Conservation (phyloP, 2,113 vertebrate genomes). For the Xenopus laevis region DNA sequence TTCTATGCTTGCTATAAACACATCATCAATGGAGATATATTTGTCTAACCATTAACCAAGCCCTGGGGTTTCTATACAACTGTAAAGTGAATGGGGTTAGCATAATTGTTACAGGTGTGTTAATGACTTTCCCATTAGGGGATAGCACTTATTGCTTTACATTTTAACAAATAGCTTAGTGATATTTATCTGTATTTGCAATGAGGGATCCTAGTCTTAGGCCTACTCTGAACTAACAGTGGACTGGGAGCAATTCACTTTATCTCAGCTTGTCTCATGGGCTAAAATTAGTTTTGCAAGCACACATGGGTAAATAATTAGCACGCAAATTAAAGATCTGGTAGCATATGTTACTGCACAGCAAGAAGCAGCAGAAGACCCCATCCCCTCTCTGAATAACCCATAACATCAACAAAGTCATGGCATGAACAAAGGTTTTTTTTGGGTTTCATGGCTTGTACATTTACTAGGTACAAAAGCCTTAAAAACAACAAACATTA, state of each 20-base stretch:
- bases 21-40: no score
- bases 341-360: not conserved
- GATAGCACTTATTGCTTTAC: no score
- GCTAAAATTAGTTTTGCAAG: not conserved
- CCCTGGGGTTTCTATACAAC: no score
- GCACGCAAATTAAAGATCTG: not conserved
- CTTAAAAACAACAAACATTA: not conserved
- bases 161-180: no score
- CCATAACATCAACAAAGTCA: not conserved
- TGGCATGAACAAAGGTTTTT: not conserved
- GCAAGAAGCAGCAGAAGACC: no score
- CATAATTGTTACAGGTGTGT: no score
- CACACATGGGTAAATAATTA: slow-evolving; percentile 1
- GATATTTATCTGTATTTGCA: no score
- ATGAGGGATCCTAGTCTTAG: not conserved
- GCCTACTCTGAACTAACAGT: not conserved
- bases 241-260: not conserved
- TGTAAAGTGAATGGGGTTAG: no score
- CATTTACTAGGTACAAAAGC: not conserved
- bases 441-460: not conserved
- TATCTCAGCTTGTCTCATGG: not conserved
- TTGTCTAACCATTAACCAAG: no score
- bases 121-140: no score
- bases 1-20: no score
- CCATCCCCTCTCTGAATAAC: not conserved